Conservation (phyloP, 2,797 vertebrate species). For the Catamblyrhynchus diadema region DNA sequence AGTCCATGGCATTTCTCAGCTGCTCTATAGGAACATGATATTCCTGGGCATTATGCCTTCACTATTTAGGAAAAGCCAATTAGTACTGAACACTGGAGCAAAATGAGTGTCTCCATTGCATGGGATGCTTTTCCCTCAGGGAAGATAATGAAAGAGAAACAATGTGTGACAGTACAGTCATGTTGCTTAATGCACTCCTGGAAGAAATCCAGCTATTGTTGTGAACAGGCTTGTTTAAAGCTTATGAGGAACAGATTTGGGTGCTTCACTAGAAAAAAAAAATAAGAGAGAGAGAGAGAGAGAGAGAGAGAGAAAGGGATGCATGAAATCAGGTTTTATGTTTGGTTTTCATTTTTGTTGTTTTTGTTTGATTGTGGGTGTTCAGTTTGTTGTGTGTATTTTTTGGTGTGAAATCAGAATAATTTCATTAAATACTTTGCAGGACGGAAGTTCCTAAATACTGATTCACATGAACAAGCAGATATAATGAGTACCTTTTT, state of each 20-base stretch:
- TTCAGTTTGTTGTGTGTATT: fast-evolving
- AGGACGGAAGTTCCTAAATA: neutral
- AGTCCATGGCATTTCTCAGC: neutral
- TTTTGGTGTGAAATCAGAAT: neutral
- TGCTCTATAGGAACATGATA: neutral
- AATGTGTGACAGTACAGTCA: neutral
- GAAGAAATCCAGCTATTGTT: neutral
- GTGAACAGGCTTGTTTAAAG: neutral
- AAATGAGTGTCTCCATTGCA: neutral
- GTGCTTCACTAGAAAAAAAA: neutral
- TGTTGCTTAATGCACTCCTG: neutral
- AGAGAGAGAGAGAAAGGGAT: fast-evolving
- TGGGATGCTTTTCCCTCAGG: neutral
- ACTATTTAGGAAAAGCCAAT: constrained; percentile 28
- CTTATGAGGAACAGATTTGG: neutral
- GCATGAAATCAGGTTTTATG: neutral
- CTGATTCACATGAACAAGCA: neutral
- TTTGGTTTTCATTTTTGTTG: neutral
- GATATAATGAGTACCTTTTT: neutral
- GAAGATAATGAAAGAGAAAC: constrained; percentile 21
- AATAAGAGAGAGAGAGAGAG: neutral
- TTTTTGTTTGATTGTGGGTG: neutral
- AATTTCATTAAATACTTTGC: neutral
- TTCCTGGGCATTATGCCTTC: neutral
- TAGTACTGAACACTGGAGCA: neutral